A percentile compares a stretch with the other conserved stretches of the same genome.
Conservation (phyloP, 2,113 vertebrate genomes). For the Anas platyrhynchos region DNA sequence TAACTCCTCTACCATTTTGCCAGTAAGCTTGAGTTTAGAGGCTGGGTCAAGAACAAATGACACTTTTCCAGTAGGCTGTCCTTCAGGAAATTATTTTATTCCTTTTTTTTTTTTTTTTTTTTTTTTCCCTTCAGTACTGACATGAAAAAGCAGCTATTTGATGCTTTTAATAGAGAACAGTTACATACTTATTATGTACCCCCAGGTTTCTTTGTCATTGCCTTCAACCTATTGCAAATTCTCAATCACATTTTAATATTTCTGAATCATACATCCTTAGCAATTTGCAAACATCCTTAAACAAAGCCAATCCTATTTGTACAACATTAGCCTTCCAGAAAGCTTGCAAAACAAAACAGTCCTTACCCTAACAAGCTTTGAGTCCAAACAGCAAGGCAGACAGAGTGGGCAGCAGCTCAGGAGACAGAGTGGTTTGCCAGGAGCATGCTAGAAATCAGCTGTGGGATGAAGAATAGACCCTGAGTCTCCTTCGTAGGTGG, state of each 20-base stretch:
- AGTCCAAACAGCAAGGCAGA: not conserved
- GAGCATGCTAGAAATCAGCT: not conserved
- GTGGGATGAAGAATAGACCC: not conserved
- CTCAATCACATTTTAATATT: conserved; percentile 1
- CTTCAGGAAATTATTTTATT: conserved; percentile 61
- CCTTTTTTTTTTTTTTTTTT: conserved; percentile 3
- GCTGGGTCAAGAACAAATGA: conserved; percentile 72
- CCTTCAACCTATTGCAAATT: conserved; percentile 25
- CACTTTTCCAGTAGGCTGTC: conserved; percentile 63
- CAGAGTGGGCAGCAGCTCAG: not conserved
- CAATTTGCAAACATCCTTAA: not conserved
- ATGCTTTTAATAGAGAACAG: conserved; percentile 43
- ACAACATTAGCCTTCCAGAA: not conserved
- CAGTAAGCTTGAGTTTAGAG: conserved; percentile 72
- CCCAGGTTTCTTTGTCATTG: not conserved
- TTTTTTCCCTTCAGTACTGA: not conserved
- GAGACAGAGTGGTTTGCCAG: not conserved
- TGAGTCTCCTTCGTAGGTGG: fast-evolving
- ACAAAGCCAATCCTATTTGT: not conserved
- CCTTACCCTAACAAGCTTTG: not conserved
- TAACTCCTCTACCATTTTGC: conserved; percentile 68
- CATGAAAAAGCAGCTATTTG: conserved; percentile 33
- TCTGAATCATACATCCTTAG: not conserved
- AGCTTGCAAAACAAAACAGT: not conserved
- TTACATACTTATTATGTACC: not conserved